Evolutionary conservation across 2,888 invertebrate species (phyloP).

Genomic region (Tuta absoluta): DNA sequence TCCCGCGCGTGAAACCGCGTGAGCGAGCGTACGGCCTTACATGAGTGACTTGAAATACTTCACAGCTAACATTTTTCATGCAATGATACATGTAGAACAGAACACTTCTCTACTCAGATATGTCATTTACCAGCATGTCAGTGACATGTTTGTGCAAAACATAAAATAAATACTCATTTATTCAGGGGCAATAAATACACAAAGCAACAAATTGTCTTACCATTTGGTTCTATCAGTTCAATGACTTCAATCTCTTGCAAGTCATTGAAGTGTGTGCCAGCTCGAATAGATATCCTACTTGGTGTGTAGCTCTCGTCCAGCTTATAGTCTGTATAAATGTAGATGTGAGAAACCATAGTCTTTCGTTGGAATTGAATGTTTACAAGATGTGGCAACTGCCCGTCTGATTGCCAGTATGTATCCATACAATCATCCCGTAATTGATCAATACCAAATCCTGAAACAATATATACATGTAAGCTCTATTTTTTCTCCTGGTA

Average conservation of each 20-base stretch:
- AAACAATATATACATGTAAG: slow-evolving; percentile 27
- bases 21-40: too few species aligned
- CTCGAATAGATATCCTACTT: slow-evolving; percentile 94
- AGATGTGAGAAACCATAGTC: slow-evolving; percentile 96
- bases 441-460: slow-evolving; percentile 98
- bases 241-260: slow-evolving; percentile 97
- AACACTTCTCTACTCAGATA: too few species aligned
- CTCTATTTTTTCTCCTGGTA: not conserved
- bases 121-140: too few species aligned
- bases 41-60: too few species aligned
- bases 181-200: too few species aligned
- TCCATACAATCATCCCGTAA: slow-evolving; percentile 97
- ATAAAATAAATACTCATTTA: too few species aligned
- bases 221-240: slow-evolving; percentile 95
- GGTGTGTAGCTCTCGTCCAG: slow-evolving; percentile 99
- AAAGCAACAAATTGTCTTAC: slow-evolving; percentile 53
- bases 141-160: too few species aligned
- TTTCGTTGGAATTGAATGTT: slow-evolving; percentile 98
- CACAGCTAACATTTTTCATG: too few species aligned
- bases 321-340: slow-evolving; percentile 98
- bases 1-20: too few species aligned
- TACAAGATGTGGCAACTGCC: slow-evolving; percentile 97
- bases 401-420: slow-evolving; percentile 99
- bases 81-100: too few species aligned
- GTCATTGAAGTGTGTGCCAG: slow-evolving; percentile 98